Percentiles rank a stretch among this genome's conserved stretches.
phyloP scores from a whole-genome alignment of 1,140 invertebrate species.

The Lepeophtheirus salmonis region DNA sequence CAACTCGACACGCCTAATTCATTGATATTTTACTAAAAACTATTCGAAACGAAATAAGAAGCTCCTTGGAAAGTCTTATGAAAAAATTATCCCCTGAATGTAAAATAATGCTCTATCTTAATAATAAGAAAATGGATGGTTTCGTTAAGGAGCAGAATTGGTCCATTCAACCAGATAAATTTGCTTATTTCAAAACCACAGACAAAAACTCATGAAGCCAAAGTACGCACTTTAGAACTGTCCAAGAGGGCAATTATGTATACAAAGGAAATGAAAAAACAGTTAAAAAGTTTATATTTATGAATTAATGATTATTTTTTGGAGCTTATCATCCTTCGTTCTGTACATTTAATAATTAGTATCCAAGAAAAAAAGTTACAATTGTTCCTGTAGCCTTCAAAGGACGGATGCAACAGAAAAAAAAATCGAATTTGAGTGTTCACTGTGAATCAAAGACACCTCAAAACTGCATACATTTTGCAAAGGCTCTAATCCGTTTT shows the following conservation, averaged over 20 bases:
- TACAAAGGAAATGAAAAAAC: constrained; percentile 95
- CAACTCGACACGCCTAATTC: constrained; percentile 85
- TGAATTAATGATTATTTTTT: no score
- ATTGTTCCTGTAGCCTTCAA: no score
- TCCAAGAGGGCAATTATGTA: constrained; percentile 88
- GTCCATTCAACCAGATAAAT: constrained; percentile 54
- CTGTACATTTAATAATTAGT: neutral
- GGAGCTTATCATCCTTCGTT: no score
- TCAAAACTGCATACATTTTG: no score
- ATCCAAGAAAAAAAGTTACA: neutral
- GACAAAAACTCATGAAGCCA: constrained; percentile 43
- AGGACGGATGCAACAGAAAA: no score
- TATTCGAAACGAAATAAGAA: constrained; percentile 83
- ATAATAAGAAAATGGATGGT: constrained; percentile 37
- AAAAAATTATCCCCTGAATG: constrained; percentile 72
- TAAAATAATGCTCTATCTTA: constrained; percentile 68
- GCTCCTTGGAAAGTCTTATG: constrained; percentile 92
- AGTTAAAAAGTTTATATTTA: no score
- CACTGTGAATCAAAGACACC: no score
- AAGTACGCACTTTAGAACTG: constrained; percentile 65
- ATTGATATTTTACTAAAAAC: constrained; percentile 91
- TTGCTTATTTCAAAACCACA: constrained; percentile 54
- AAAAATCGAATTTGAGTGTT: no score
- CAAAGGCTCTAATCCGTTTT: no score
- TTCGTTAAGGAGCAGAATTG: constrained; percentile 39